Evolutionary conservation across 2,888 invertebrate species (phyloP).

Genomic region (Napeogenes inachia): DNA sequence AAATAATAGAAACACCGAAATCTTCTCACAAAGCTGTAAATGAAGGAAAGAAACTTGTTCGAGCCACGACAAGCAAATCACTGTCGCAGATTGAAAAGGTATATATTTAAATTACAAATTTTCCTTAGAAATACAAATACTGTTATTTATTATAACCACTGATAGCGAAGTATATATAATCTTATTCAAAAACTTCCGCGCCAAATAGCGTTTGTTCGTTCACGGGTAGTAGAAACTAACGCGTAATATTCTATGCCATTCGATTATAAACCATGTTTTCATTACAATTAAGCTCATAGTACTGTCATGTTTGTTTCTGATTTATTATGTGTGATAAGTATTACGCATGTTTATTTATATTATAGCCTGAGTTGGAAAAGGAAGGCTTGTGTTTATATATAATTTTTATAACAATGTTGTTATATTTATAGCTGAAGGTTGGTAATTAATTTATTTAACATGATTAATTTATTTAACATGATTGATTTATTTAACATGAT

Average conservation of each 20-base stretch:
- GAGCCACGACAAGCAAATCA: constrained; percentile 45
- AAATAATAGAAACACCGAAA: constrained; percentile 52
- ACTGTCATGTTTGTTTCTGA: not conserved
- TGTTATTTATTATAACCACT: not conserved
- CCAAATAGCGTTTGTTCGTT: constrained; percentile 21
- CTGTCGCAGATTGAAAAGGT: constrained; percentile 58
- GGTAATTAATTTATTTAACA: not conserved
- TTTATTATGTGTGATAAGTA: constrained; percentile 2
- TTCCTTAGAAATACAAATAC: too few species aligned
- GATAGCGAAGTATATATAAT: constrained; percentile 21
- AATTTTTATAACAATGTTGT: not conserved
- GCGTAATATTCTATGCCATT: not conserved
- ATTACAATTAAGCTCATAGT: not conserved
- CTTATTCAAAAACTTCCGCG: constrained; percentile 27
- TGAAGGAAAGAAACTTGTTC: constrained; percentile 52
- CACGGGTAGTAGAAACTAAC: not conserved
- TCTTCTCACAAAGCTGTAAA: constrained; percentile 40
- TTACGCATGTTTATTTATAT: constrained; percentile 5
- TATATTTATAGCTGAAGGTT: constrained; percentile 3
- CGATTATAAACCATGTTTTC: not conserved
- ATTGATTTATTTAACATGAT: not conserved
- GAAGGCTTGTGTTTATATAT: not conserved
- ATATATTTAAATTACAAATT: constrained; percentile 22
- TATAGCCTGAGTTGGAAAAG: not conserved
- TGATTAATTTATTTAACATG: not conserved